Evolutionary conservation across 2,797 vertebrate genomes (phyloP).

Genomic region (Neostethus bicornis): DNA sequence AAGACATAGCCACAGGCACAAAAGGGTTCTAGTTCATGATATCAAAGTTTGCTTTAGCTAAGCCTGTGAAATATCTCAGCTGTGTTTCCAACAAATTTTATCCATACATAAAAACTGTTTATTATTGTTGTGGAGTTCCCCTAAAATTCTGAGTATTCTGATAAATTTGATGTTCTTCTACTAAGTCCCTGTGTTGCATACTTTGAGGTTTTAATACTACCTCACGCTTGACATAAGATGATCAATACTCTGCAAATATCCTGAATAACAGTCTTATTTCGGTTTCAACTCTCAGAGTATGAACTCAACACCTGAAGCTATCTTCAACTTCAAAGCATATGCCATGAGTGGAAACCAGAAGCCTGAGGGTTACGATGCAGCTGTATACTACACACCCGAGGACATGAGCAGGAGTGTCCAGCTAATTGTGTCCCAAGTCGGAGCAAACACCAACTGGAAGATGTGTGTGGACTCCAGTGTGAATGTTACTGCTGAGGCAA

Average conservation of each 20-base stretch:
- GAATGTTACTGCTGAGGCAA: conserved; percentile 7
- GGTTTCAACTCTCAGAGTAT: conserved; percentile 40
- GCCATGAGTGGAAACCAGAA: conserved; percentile 59
- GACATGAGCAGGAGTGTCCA: conserved; percentile 48
- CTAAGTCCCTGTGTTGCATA: neutral
- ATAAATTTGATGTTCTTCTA: too few species aligned
- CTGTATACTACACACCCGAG: conserved; percentile 64
- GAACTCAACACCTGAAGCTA: conserved; percentile 51
- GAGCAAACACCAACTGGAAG: conserved; percentile 80
- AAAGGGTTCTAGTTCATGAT: neutral
- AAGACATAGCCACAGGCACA: neutral
- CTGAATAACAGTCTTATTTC: neutral
- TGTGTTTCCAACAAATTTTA: neutral
- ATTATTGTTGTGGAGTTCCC: neutral
- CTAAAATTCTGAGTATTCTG: neutral
- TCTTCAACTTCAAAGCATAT: conserved; percentile 64
- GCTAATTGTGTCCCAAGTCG: conserved; percentile 74
- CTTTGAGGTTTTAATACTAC: neutral
- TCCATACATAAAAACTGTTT: too few species aligned
- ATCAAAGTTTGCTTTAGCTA: neutral
- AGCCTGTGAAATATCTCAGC: neutral
- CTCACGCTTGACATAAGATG: neutral
- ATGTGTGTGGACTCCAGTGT: conserved; percentile 67
- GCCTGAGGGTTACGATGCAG: conserved; percentile 70
- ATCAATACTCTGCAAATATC: conserved; percentile 4